Conservation (phyloP, 2,888 invertebrate genomes). For the Protula sp. region DNA sequence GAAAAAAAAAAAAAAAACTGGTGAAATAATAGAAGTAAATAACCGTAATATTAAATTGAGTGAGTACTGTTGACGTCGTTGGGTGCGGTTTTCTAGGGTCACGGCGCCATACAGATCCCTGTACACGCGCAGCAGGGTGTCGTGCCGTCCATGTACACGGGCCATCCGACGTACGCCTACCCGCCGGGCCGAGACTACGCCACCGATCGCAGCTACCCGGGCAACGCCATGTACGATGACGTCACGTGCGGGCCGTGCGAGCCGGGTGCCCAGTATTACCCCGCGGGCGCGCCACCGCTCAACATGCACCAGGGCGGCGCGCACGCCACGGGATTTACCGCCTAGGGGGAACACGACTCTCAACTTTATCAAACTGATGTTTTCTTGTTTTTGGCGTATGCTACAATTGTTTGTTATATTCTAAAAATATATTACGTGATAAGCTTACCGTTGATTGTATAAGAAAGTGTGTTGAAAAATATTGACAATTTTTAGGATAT, state of each 20-base stretch:
- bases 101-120: constrained; percentile 41
- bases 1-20: no score
- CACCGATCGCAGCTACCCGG: constrained; percentile 43
- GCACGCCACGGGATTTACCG: constrained; percentile 47
- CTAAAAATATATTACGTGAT: no score
- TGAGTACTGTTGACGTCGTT: no score
- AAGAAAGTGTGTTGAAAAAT: no score
- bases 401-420: no score
- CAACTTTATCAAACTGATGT: no score
- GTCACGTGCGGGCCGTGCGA: constrained; percentile 16
- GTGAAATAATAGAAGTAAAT: no score
- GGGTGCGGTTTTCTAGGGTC: constrained; percentile 45
- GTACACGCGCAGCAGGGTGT: constrained; percentile 40
- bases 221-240: constrained; percentile 27
- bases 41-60: no score
- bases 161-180: constrained; percentile 50
- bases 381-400: no score
- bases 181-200: constrained; percentile 42
- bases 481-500: no score
- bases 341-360: no score
- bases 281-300: constrained; percentile 46
- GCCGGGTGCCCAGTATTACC: constrained; percentile 17
- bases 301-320: constrained; percentile 43
- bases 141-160: constrained; percentile 47
- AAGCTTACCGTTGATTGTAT: no score